Conservation (phyloP, 2,888 invertebrate genomes). For the Cephonodes hylas region DNA sequence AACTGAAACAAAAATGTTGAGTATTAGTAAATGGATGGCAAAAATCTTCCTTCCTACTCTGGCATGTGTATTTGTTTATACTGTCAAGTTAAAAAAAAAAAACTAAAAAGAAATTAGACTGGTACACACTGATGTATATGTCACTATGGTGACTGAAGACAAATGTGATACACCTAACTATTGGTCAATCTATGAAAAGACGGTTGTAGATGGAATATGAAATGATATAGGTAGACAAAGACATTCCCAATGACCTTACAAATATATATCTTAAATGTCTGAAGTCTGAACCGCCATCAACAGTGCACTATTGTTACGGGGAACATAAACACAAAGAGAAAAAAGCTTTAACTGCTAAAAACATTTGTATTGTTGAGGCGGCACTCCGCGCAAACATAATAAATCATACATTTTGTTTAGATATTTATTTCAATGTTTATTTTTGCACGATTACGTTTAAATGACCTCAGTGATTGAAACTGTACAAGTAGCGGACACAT, state of each 20-base stretch:
- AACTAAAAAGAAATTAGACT: too few relatives aligned
- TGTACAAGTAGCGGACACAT: background rate
- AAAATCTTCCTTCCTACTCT: too few relatives aligned
- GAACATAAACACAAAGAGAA: background rate
- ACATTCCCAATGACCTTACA: background rate
- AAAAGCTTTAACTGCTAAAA: background rate
- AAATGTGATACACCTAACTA: too few relatives aligned
- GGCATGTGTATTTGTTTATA: too few relatives aligned
- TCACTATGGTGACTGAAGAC: too few relatives aligned
- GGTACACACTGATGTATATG: too few relatives aligned
- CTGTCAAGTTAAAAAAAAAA: too few relatives aligned
- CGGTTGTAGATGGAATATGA: too few relatives aligned
- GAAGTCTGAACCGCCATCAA: background rate
- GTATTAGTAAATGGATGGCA: too few relatives aligned
- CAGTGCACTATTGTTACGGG: background rate
- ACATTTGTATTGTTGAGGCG: slow-evolving; percentile 5
- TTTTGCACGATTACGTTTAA: background rate
- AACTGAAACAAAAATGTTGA: too few relatives aligned
- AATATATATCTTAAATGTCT: background rate
- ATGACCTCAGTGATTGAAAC: background rate
- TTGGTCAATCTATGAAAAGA: too few relatives aligned
- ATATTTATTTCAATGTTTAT: background rate
- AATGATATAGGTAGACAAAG: too few relatives aligned
- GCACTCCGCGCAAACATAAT: background rate
- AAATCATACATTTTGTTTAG: background rate